Evolutionary conservation across 2,113 vertebrate genomes (phyloP), one percentile per base, ranked within the genome.

Genomic region (Rhinogobius similis): DNA sequence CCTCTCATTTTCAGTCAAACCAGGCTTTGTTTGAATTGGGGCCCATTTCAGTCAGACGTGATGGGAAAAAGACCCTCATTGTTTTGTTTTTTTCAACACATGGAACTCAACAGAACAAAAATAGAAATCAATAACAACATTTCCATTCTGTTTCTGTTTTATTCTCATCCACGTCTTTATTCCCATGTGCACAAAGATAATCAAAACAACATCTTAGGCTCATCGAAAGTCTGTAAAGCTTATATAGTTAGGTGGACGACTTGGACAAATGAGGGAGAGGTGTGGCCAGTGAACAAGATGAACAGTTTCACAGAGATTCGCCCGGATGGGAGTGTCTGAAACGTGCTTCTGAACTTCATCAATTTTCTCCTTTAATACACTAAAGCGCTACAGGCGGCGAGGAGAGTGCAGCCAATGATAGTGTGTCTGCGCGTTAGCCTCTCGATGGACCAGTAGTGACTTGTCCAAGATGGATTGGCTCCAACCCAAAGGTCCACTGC

Each of bases 331-430:
- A 61, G 27, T 38, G 58, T n/a, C 20, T 38, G 58, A 11, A 29
- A 61, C 27, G 58, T 38, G 58, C 58, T 1, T n/a, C 58, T 21
- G 29, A 61, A 38, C 58, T 61, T 61, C 58, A 61, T 61, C 20
- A 61, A 36, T 61, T n/a, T 38, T n/a, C 58, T 11, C 18, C 18
- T 61, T 61, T 36, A 36, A 61, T 61, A 61, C 20, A 38, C 27
- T 61, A 61, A 61, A 61, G 58, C 29, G 58, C 58, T 61, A 61
- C n/a, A 61, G 58, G 58, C 8, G 29, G 26, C 23, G 6, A 21
- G 1, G 29, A n/a, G 18, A 1, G 56, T 12, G 18, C 58, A 38
- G 58, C 29, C 29, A 61, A n/a, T 36, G 18, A 32, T n/a, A 32
- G 27, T 36, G 27, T 61, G 58, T 38, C 9, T 38, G 21, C 12